phyloP scores from a whole-genome alignment of 2,888 invertebrate genomes.

The Lasius fuliginosus region DNA sequence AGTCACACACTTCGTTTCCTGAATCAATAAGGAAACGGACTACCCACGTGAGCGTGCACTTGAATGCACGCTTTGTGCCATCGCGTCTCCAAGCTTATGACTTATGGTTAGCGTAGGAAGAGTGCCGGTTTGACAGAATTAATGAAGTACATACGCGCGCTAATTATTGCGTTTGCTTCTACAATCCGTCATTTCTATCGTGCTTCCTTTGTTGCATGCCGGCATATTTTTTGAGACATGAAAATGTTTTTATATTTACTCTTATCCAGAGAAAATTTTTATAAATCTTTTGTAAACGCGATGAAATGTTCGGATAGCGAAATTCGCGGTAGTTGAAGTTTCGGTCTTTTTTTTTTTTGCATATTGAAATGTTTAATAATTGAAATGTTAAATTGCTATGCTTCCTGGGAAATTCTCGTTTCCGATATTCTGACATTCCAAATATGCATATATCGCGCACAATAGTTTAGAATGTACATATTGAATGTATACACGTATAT shows the following conservation, averaged over 20 bases:
- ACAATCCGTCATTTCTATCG: background rate
- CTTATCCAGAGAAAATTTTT: background rate
- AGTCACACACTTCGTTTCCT: conserved; percentile 37
- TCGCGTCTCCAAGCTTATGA: background rate
- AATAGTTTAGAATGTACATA: conserved; percentile 13
- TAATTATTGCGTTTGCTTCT: conserved; percentile 18
- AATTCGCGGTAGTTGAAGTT: background rate
- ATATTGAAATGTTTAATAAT: background rate
- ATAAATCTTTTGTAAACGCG: background rate
- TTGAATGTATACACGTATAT: background rate
- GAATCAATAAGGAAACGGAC: conserved; percentile 47
- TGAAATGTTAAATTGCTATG: background rate
- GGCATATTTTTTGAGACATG: background rate
- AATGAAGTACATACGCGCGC: conserved; percentile 7
- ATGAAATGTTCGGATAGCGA: background rate
- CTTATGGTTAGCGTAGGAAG: conserved; percentile 20
- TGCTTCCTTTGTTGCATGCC: background rate
- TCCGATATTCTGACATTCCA: conserved; percentile 7
- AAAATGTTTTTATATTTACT: background rate
- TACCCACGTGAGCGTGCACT: conserved; percentile 16
- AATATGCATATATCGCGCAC: background rate
- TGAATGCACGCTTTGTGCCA: conserved; percentile 39
- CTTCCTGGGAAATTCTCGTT: background rate
- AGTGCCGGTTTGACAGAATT: conserved; percentile 24
- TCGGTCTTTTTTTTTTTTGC: background rate